phyloP scores from a whole-genome alignment of 1,140 invertebrate genomes.

The Trypoxylus dichotomus region DNA sequence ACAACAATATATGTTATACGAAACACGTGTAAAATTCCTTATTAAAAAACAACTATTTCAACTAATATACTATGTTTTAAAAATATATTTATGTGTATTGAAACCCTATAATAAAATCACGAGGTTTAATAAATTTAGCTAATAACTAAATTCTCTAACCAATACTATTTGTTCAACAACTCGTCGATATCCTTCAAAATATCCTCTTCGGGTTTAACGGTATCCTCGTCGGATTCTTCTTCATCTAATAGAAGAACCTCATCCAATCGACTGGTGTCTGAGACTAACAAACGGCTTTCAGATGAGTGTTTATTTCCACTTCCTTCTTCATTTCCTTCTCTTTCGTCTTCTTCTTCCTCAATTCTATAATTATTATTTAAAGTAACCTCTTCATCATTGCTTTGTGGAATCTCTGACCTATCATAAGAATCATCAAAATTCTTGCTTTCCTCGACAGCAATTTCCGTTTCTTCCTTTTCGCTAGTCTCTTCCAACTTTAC shows the following conservation, averaged over 20 bases:
- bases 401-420: background rate
- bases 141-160: too few relatives aligned
- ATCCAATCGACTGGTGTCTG: conserved; percentile 38
- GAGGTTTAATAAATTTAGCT: background rate
- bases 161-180: conserved; percentile 43
- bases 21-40: background rate
- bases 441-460: background rate
- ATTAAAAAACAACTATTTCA: background rate
- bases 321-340: conserved; percentile 2
- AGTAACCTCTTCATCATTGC: background rate
- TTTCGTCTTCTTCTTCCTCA: background rate
- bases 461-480: background rate
- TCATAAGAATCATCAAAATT: background rate
- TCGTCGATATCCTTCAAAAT: conserved; percentile 50
- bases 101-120: background rate
- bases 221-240: conserved; percentile 46
- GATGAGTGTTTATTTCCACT: conserved; percentile 2
- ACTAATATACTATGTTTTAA: background rate
- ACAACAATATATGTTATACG: background rate
- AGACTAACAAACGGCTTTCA: background rate
- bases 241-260: conserved; percentile 47
- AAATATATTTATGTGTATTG: background rate
- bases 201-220: conserved; percentile 46
- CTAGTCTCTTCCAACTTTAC: background rate
- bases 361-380: background rate